Base-by-base conservation (phyloP, 2,113 vertebrate species). In the Irena cyanogastra region DNA sequence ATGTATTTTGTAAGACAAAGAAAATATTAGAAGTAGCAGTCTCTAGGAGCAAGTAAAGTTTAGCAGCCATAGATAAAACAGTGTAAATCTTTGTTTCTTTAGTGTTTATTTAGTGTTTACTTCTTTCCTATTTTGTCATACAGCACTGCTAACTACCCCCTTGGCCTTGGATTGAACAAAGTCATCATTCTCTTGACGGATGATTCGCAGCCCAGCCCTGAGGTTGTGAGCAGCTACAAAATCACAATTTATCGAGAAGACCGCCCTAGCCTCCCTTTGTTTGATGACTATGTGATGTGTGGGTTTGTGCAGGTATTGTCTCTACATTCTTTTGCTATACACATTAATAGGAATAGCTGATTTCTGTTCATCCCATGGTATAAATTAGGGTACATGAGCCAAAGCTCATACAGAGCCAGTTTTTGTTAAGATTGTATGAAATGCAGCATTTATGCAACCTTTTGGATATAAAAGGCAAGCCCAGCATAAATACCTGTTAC, bases 261-360 rank as follows among this genome's bases (percentile, higher is more conserved):
- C 85, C 98, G 98, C 11, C 99, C 99, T 71, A 99, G 98, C 88
- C 97, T 99, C 86, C 99, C 99, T 31, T 98, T 99, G 93, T 99
- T 99, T 90, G 98, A 98, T 60, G 98, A 99, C 80, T 99, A 99
- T 31, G 98, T 98, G 96, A 98, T 97, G 31, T 99, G 99, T 56
- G 98, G 99, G 56, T 99, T 99, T 95, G 81, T 99, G 52, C 99
- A 99, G 98, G 99, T 99, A 97, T 45, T 96, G 69, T 95, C 44
- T 70, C 20, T 44, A 5, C 82, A 77, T 89, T 81, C 23, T 79
- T 94, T 56, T 76, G 9, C 20, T 91, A 18, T 68, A 20, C 27
- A 60, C 27, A 60, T 49, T 57, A 50, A 16, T 35, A 64, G 16
- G 27, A 44, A 49, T 31, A 39, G 20, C 39, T 86, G 35, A 0